Evolutionary conservation across 2,888 invertebrate genomes (phyloP), one percentile per base, ranked within the genome.

Genomic region (Onthophagus sagittarius): DNA sequence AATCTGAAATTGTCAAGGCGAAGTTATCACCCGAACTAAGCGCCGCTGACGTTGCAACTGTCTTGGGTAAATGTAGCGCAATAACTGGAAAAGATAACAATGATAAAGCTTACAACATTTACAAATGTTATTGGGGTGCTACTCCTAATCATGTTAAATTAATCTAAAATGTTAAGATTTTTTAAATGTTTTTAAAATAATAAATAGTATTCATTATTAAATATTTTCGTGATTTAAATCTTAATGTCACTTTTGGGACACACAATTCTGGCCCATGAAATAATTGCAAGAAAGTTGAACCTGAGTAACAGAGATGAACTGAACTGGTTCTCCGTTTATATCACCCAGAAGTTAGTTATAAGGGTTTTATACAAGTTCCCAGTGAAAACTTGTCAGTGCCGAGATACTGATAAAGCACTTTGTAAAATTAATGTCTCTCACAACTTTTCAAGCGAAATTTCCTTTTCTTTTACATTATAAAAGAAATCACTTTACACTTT

Each of bases 81-180:
- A 74, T 14, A 14, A 71, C 39, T 77, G 69, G 71, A 15, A 72
- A 23, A 15, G 71, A 79, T 0, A 78, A 84, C 0, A 83, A 85
- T 0, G 87, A 87, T 2, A 86, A 83, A 0, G 86, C 86, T 0
- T 87, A 82, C 63, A 83, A 86, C 77, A 84, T 85, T 6, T 86
- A 84, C 72, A 87, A 88, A 78, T 88, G 88, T 76, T 86, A 87
- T 73, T 83, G 85, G 53, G 77, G 81, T 0, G 84, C 83, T 0
- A 83, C 86, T 0, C 86, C 86, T 7, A 73, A 75, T 32, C 75
- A 73, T 31, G 53, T 75, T 9, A 15, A 63, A 7, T 62, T 74
- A 13, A 71, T 69, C 9, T 73, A 71, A 65, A 39, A 23, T 53
- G 39, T 63, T 72, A 15, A 6, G 53, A 13, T 31, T 62, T 71